A percentile compares a stretch with the other conserved stretches of the same genome.
phyloP scores from a whole-genome alignment of 2,113 vertebrate species.

The Argyrosomus japonicus region DNA sequence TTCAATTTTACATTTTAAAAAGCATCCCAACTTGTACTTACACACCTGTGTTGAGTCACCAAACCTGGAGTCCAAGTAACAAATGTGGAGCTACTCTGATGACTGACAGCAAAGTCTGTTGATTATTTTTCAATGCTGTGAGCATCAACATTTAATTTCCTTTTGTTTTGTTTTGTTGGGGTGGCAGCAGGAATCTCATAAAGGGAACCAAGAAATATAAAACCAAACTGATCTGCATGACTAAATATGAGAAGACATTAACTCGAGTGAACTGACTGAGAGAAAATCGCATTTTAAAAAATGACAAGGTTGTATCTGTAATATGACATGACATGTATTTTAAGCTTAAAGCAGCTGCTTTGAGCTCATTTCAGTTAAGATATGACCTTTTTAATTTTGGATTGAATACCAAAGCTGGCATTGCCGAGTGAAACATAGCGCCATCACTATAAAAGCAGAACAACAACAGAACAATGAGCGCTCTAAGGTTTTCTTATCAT shows the following conservation, averaged over 20 bases:
- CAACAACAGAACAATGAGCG: neutral
- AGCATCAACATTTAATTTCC: neutral
- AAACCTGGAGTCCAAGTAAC: neutral
- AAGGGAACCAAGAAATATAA: neutral
- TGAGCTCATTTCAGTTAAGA: neutral
- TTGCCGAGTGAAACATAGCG: too few relatives aligned
- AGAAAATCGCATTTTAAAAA: neutral
- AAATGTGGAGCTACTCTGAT: neutral
- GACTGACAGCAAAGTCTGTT: neutral
- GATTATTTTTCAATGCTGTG: neutral
- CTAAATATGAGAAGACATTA: neutral
- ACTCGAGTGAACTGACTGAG: neutral
- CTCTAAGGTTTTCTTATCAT: neutral
- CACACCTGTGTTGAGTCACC: constrained; percentile 5
- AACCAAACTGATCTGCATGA: neutral
- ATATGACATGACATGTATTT: too few relatives aligned
- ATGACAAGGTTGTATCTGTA: neutral
- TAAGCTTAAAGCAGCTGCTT: too few relatives aligned
- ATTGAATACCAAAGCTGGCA: neutral
- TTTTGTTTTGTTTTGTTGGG: neutral
- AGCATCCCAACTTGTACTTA: too few relatives aligned
- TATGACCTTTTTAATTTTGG: neutral
- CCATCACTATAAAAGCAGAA: too few relatives aligned
- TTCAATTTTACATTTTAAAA: too few relatives aligned
- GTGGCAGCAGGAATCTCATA: neutral